Base-by-base conservation (phyloP, 2,797 vertebrate genomes). In the Tiaroga cobitis region DNA sequence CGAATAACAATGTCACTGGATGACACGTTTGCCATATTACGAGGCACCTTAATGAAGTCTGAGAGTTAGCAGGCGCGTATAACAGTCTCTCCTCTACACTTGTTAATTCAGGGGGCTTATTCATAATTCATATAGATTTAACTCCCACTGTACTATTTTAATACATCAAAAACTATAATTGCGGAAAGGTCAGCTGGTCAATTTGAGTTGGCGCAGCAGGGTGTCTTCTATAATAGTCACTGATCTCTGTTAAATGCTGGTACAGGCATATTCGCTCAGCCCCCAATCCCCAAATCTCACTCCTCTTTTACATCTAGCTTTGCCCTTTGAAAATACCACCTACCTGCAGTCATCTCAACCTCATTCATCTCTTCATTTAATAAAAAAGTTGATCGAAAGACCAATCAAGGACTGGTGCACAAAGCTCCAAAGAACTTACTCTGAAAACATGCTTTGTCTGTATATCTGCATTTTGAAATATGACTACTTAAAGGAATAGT, bases 371-470 rank as follows among this genome's bases (percentile, higher is more conserved):
- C 77, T 90, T 94, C 89, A 93, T 91, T 88, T 88, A 88, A 89
- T 70, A 75, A 87, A 80, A 49, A 88, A 88, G 87, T 90, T 92
- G 90, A 94, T 94, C 92, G 92, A 93, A 93, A 92, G 93, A 91
- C 92, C 92, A 95, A 94, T 93, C 91, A 94, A 93, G 88, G 85
- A 90, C 77, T 88, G 80, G 78, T 90, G 87, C 81, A 24, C 70
- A 87, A 79, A 88, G 91, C 91, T 61, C 63, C 63, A 49, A 49
- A 18, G 46, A 49, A 49, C 46, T 54, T 88, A 85, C 91, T 92
- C 88, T 91, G 49, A 84, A 86, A 86, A 87, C 19, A 67, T 43
- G 46, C 69, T 29, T 85, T 37, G 51, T 82, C 81, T 80, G 34
- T 39, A 39, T 1, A 3, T 24, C 32, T 72, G 61, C 29, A 65